Conservation (phyloP, 2,113 vertebrate genomes). For the Glaucidium brasilianum region DNA sequence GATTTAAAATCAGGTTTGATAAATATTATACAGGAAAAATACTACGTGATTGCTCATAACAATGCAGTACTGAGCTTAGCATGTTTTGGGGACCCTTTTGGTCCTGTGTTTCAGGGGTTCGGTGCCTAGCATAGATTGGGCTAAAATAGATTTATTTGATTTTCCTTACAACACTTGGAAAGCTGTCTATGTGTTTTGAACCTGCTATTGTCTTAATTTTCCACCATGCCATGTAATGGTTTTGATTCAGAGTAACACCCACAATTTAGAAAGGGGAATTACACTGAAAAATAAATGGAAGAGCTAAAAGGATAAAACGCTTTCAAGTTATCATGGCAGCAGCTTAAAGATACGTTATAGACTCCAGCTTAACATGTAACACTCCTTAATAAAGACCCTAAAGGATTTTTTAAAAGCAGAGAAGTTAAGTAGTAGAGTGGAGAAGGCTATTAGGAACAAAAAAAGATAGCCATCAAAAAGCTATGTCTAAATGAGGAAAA, state of each 20-base stretch:
- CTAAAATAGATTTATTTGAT: not conserved
- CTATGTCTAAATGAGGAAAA: not conserved
- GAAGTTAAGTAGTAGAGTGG: not conserved
- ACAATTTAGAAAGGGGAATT: not conserved
- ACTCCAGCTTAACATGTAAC: not conserved
- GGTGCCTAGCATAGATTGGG: not conserved
- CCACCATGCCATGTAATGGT: not conserved
- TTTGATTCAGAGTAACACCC: not conserved
- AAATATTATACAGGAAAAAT: not conserved
- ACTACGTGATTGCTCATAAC: not conserved
- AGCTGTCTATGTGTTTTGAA: not conserved
- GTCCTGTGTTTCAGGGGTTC: not conserved
- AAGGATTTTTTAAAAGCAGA: not conserved
- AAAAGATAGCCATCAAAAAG: not conserved
- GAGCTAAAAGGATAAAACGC: not conserved
- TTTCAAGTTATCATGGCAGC: not conserved
- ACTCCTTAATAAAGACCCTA: not conserved
- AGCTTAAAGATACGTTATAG: not conserved
- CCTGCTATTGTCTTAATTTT: not conserved
- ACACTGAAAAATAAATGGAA: not conserved
- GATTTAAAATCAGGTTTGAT: not conserved
- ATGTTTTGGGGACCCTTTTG: not conserved
- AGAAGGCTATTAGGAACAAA: not conserved
- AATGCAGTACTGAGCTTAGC: not conserved
- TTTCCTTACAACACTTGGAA: not conserved